A percentile compares a stretch with the other conserved stretches of the same genome.
phyloP scores from a whole-genome alignment of 2,113 vertebrate species.

The Cyanistes caeruleus region DNA sequence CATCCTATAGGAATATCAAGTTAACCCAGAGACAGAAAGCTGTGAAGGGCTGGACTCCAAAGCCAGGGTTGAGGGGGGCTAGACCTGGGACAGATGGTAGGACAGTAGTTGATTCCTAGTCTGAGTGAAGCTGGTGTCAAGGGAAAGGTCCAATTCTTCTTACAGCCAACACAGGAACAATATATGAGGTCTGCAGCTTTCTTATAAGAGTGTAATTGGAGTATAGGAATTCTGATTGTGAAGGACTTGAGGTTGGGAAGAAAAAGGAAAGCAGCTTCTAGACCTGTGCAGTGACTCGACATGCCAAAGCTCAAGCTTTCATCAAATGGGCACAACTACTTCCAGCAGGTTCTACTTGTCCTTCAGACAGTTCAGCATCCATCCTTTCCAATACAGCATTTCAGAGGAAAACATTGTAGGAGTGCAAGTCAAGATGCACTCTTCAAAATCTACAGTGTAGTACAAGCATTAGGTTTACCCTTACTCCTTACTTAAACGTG shows the following conservation, averaged over 20 bases:
- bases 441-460: not conserved
- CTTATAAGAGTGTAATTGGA: fast-evolving
- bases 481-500: not conserved
- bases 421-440: not conserved
- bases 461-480: not conserved
- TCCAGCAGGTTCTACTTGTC: not conserved
- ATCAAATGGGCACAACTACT: not conserved
- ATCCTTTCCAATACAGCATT: not conserved
- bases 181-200: not conserved
- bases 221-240: not conserved
- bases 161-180: not conserved
- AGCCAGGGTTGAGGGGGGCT: not conserved
- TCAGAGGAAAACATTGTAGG: not conserved
- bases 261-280: not conserved
- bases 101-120: not conserved
- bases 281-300: not conserved
- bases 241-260: not conserved
- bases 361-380: not conserved
- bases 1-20: not conserved
- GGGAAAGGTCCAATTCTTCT: not conserved
- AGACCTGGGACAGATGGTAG: not conserved
- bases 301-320: not conserved
- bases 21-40: not conserved
- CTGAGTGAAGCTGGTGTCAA: not conserved
- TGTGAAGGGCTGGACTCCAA: not conserved